Base-by-base conservation (phyloP, 2,797 vertebrate species). In the Geotrypetes seraphini region DNA sequence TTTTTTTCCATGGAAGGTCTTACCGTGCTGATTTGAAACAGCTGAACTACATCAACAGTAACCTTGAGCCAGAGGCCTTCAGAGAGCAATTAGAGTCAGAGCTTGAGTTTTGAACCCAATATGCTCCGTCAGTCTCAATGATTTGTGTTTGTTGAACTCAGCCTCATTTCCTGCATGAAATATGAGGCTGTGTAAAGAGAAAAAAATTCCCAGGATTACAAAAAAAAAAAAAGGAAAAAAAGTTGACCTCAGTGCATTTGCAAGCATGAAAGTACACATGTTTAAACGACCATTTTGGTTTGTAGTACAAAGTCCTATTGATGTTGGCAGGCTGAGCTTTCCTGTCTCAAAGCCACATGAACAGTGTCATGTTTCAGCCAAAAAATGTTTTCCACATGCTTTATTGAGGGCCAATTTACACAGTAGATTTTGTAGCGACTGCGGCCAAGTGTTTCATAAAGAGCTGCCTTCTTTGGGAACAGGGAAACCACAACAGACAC, bases 31-130 rank as follows among this genome's bases (percentile, higher is more conserved):
- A 84, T 83, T 83, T 76, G 78, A 84, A 87, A 83, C 82, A 85
- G 81, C 80, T 86, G 83, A 84, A 68, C 74, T 84, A 84, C 85
- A 84, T 81, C 77, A 87, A 80, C 83, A 85, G 79, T 78, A 85
- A 85, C 82, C 81, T 83, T 83, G 79, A 86, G 76, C 77, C 78
- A 81, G 72, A 59, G 73, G 73, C 72, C 81, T 83, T 86, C 58
- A 65, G 83, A 86, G 82, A 85, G 75, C 78, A 85, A 83, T 84
- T 85, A 82, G 64, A 82, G 71, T 71, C 69, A 80, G 75, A 75
- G 68, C 66, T 66, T 70, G 59, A 63, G 66, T 79, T 84, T 82
- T 84, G 76, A 84, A 81, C 74, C 69, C 71, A 82, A 75, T 77
- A 70, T 72, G 71, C 60, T 73, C 71, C 81, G 82, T 85, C 82